These are phyloP conservation scores for Aspidiotus destructor DNA, from an alignment of 2,888 invertebrate genomes.

Conservation along the genomic window DNA sequence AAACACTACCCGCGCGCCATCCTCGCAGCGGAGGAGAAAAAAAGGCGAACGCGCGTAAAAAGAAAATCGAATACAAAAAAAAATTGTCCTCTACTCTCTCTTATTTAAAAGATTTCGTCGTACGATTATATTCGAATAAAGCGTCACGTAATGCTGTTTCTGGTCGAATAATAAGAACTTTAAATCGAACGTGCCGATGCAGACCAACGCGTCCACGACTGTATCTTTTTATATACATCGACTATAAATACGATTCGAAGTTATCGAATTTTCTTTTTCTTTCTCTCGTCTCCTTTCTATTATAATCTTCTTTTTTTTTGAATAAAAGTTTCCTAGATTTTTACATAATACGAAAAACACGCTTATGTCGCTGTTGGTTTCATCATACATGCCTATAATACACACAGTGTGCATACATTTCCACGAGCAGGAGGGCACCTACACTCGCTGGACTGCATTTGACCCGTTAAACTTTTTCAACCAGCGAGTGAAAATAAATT, in stretches of 20 bases:
- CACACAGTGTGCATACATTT: no score
- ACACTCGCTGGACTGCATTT: no score
- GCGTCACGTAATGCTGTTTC: conserved; percentile 27
- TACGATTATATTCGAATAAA: conserved; percentile 29
- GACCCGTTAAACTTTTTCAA: no score
- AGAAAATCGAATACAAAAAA: conserved; percentile 23
- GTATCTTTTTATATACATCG: conserved; percentile 14
- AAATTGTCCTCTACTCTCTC: conserved; percentile 26
- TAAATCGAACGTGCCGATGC: conserved; percentile 24
- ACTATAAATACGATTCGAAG: background rate
- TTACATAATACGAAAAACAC: no score
- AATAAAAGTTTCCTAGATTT: no score
- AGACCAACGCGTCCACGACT: conserved; percentile 14
- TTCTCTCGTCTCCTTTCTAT: background rate
- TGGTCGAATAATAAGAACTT: conserved; percentile 30
- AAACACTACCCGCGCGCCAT: no score
- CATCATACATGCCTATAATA: no score
- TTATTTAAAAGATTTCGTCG: conserved; percentile 28
- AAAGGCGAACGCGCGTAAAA: background rate
- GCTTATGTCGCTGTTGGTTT: no score
- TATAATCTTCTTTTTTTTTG: no score
- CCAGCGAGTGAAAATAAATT: no score
- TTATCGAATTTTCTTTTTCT: background rate
- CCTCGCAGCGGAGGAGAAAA: background rate
- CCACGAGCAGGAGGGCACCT: no score